Evolutionary conservation across 2,797 vertebrate species (phyloP), one percentile per base, ranked within the genome.

Genomic region (Mus minutoides): DNA sequence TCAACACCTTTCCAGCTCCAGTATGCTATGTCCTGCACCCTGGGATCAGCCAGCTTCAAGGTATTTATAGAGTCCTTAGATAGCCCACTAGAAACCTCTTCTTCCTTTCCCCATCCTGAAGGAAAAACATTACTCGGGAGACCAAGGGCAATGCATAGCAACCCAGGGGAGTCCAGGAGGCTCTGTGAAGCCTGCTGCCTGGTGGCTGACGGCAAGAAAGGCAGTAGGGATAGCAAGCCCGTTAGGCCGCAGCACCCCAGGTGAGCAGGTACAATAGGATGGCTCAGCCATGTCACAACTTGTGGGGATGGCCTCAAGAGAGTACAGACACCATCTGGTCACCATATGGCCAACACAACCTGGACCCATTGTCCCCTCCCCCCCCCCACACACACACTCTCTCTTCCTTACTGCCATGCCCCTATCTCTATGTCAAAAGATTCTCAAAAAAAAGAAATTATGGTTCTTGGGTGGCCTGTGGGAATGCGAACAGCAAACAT

Each of bases 301-400:
- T 37, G 96, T 34, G 56, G 75, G 60, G 49, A 31, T 69, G 37
- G 95, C 90, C 77, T 40, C 90, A 37, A 88, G 82, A 54, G 46
- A 88, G 73, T 7, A 34, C n/a, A 64, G 49, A 92, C 75, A 85
- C 92, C 93, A 96, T 97, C 95, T 97, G 96, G 96, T 64, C 60
- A 56, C 96, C 93, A 97, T 40, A 93, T 96, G 93, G 85, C 64
- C 82, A 83, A 88, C 78, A 88, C 58, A 88, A 69, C 43, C 43
- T 77, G 73, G 88, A 60, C 78, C 29, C 46, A 77, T 13, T 21
- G 13, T 83, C 43, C 43, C 31, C 16, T 3, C 56, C 24, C 34
- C 54, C 78, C 17, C 13, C 2, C 2, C 22, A 4, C 40, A 37
- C 21, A 13, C 43, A 4, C 19, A 78, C 60, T 24, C 46, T 54